These are phyloP conservation scores for Microctenopoma stevenorrisi DNA, from an alignment of 2,797 vertebrate species.

Conservation along the genomic window DNA sequence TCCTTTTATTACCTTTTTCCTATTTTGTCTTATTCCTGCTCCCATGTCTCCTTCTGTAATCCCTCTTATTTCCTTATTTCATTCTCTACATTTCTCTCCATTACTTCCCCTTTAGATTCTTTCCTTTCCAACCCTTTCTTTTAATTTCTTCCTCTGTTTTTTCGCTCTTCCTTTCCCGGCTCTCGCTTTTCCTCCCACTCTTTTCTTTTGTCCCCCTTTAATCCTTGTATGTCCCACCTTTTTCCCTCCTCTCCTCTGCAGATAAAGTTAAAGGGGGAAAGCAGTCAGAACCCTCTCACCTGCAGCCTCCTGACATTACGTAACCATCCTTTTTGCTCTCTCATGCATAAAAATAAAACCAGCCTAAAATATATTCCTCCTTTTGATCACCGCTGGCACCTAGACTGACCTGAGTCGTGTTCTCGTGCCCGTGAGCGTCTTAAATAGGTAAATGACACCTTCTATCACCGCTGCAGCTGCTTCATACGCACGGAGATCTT, in stretches of 20 bases:
- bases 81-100: neutral
- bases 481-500: too few relatives aligned
- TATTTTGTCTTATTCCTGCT: too few relatives aligned
- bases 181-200: too few relatives aligned
- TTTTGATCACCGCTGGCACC: slow-evolving; percentile 29
- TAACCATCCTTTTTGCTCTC: slow-evolving; percentile 58
- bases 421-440: neutral
- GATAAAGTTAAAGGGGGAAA: slow-evolving; percentile 43
- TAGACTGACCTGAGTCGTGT: slow-evolving; percentile 1
- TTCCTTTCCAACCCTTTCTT: too few relatives aligned
- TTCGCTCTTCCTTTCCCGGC: neutral
- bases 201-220: too few relatives aligned
- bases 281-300: slow-evolving; percentile 55
- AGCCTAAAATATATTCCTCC: slow-evolving; percentile 43
- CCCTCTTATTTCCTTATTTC: too few relatives aligned
- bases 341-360: slow-evolving; percentile 47
- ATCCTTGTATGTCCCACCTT: too few relatives aligned
- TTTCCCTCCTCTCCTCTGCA: slow-evolving; percentile 28
- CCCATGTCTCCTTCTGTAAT: too few relatives aligned
- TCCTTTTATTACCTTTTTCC: too few relatives aligned
- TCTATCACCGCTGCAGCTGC: slow-evolving; percentile 53
- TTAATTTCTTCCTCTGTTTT: too few relatives aligned
- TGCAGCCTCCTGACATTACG: slow-evolving; percentile 45
- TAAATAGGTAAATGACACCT: neutral
- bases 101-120: too few relatives aligned